A percentile compares a stretch with the other conserved stretches of the same genome.
These are phyloP conservation scores for Pitangus sulphuratus DNA, from an alignment of 2,797 vertebrate genomes.

Conservation along the genomic window DNA sequence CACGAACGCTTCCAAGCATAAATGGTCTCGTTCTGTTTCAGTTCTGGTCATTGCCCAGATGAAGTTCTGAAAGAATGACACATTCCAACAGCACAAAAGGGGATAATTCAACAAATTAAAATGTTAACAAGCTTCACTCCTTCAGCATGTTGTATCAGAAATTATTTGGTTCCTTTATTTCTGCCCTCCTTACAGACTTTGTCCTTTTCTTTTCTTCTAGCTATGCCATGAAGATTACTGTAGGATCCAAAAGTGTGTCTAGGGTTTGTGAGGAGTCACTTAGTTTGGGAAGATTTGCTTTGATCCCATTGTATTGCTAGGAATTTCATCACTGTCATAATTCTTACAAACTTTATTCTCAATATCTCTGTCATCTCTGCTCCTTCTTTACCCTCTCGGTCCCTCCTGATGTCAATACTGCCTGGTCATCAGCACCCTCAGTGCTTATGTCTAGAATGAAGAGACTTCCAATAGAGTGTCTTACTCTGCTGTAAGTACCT, in stretches of 20 bases:
- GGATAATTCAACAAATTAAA: conserved; percentile 18
- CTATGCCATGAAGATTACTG: background rate
- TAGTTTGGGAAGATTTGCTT: background rate
- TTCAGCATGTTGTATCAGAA: background rate
- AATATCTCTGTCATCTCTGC: background rate
- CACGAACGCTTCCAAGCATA: background rate
- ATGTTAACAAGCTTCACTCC: conserved; percentile 9
- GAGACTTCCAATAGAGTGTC: background rate
- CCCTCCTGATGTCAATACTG: background rate
- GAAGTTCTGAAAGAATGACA: background rate
- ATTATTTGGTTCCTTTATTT: background rate
- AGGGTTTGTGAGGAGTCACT: background rate
- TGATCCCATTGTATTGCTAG: background rate
- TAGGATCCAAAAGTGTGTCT: background rate
- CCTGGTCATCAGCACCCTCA: background rate
- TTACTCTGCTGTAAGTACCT: background rate
- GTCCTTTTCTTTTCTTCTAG: background rate
- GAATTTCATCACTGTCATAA: background rate
- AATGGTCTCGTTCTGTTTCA: background rate
- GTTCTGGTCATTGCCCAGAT: conserved; percentile 19
- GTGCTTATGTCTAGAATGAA: background rate
- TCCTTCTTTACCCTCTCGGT: background rate
- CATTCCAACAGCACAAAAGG: background rate
- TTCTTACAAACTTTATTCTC: background rate
- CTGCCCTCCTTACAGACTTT: background rate